Conservation (phyloP, 1,140 invertebrate genomes). For the Elysia chlorotica region DNA sequence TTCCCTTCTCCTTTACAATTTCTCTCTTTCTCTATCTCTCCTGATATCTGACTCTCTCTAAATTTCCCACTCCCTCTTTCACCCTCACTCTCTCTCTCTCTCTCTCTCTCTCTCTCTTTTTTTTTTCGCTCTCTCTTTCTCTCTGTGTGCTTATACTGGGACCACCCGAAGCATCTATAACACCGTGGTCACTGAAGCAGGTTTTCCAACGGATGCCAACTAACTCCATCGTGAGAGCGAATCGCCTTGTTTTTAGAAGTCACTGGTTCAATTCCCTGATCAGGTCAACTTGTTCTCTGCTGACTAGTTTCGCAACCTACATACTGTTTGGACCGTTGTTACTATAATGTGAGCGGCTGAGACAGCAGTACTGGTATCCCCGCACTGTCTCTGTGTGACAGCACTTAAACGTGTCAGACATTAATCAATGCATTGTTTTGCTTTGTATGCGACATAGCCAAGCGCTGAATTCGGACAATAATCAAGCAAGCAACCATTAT, state of each 20-base stretch:
- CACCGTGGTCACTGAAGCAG: not conserved
- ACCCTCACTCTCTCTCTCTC: slow-evolving; percentile 1
- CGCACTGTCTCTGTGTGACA: too few relatives aligned
- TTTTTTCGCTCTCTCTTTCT: not conserved
- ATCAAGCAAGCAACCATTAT: too few relatives aligned
- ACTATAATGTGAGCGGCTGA: too few relatives aligned
- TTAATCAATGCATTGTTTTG: too few relatives aligned
- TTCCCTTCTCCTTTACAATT: not conserved
- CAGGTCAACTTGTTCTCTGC: not conserved
- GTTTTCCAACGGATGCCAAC: not conserved
- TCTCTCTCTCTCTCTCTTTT: not conserved
- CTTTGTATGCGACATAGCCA: too few relatives aligned
- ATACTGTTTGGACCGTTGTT: too few relatives aligned
- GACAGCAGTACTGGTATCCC: too few relatives aligned
- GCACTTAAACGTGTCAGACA: too few relatives aligned
- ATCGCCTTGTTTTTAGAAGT: not conserved
- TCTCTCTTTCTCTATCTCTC: not conserved
- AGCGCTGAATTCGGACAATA: too few relatives aligned
- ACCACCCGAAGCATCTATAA: not conserved
- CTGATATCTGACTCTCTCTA: not conserved
- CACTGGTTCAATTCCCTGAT: not conserved
- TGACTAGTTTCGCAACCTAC: not conserved
- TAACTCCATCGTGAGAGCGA: not conserved
- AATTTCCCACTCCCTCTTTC: not conserved
- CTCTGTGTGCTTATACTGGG: too few relatives aligned